Evolutionary conservation across 2,888 invertebrate genomes (phyloP).

Genomic region (Dermolepida albohirtum): DNA sequence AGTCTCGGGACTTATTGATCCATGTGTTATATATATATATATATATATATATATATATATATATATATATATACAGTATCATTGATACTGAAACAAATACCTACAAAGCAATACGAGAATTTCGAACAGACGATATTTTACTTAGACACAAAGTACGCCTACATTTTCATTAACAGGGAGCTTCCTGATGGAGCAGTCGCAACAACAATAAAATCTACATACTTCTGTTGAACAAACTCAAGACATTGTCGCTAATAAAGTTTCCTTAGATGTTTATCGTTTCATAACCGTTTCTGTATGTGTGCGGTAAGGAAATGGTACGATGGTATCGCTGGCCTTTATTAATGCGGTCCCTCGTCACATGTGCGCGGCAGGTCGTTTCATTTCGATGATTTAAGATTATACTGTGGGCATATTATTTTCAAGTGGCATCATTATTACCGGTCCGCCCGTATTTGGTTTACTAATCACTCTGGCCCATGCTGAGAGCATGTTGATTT

Average conservation of each 20-base stretch:
- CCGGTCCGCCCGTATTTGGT: constrained; percentile 58
- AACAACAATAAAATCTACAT: constrained; percentile 52
- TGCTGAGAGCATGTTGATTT: constrained; percentile 46
- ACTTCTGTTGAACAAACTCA: constrained; percentile 36
- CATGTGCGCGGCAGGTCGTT: constrained; percentile 59
- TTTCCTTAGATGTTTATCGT: constrained; percentile 56
- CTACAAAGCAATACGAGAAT: too few species aligned
- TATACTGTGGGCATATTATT: constrained; percentile 58
- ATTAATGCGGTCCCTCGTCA: constrained; percentile 62
- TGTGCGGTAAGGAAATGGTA: constrained; percentile 34
- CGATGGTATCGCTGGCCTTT: constrained; percentile 51
- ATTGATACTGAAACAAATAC: too few species aligned
- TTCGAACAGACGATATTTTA: too few species aligned
- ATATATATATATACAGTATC: too few species aligned
- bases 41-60: too few species aligned
- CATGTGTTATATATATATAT: too few species aligned
- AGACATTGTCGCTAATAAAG: constrained; percentile 51
- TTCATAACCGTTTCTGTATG: constrained; percentile 55
- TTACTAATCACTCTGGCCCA: constrained; percentile 56
- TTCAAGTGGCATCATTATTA: constrained; percentile 60
- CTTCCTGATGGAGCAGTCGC: constrained; percentile 13
- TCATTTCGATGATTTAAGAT: constrained; percentile 63
- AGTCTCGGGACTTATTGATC: too few species aligned
- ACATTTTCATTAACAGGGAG: constrained; percentile 8
- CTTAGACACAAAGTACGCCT: too few species aligned